Evolutionary conservation across 2,797 vertebrate genomes (phyloP), one percentile per base, ranked within the genome.

Genomic region (Darevskia mixta): DNA sequence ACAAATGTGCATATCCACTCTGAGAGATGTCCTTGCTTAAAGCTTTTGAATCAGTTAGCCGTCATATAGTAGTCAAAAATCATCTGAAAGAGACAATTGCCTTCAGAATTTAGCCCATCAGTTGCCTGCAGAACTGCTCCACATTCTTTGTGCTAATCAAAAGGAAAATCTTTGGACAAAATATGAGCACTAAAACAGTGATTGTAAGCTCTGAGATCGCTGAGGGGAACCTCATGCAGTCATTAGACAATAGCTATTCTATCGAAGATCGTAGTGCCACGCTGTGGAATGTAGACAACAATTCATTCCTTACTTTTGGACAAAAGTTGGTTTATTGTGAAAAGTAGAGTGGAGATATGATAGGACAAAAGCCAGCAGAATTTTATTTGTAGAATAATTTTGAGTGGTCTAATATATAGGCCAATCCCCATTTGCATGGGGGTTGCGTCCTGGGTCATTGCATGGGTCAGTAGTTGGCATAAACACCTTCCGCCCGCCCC

Each of bases 351-450:
- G 78, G 11, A 29, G 17, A 38, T 29, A 85, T 83, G 15, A 2
- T 79, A n/a, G 72, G 49, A 72, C 6, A 88, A 84, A 71, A 86
- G 18, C 6, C 55, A 25, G 27, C 79, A 87, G 11, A 64, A 20
- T 88, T 88, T 3, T 1, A 66, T 25, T 84, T 76, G 61, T 1
- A 0, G 6, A 10, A 41, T n/a, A 45, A 73, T 85, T 72, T 86
- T 0, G 0, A 2, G 1, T 41, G 38, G 2, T 0, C 0, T 86
- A 18, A 58, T 61, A 23, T 61, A 61, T 61, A 23, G 17, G 20
- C 58, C 7, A 55, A 55, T 55, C 49, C 49, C 3, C 13, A 15
- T 55, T 55, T 55, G 49, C 49, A 15, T 13, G 1, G 49, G 49
- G 49, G 49, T 55, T 55, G 49, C 13, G 1, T 55, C 13, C 49